Base-by-base conservation (phyloP, 2,797 vertebrate species). In the Aplochiton taeniatus region DNA sequence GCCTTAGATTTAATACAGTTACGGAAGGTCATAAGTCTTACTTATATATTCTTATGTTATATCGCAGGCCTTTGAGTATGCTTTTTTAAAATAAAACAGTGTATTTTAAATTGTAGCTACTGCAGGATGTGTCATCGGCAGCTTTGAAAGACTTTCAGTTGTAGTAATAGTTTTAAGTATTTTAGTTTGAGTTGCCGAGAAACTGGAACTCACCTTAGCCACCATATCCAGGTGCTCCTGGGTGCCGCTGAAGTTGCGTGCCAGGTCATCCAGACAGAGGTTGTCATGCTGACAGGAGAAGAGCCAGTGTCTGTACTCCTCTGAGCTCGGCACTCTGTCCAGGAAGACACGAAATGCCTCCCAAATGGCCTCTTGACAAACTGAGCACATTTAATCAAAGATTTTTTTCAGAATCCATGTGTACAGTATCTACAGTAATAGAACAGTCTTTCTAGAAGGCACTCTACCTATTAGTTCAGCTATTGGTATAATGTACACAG, bases 321-420 rank as follows among this genome's bases (percentile, higher is more conserved):
- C 88, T 11, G 93, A 90, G 77, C 93, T 93, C n/a, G 98, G 96
- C 72, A 98, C 94, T 70, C 94, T 86, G 90, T 97, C 96, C 85
- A 97, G 82, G 86, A 98, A 99, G 82, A 97, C 92, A 56, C 93
- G 91, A 73, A 96, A 97, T 0, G 96, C 96, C 88, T 98, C 96
- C 98, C 98, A 98, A 4, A 97, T 94, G 7, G 93, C 95, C 85
- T 98, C 95, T 89, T 98, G 98, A 82, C 96, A 98, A 74, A 98
- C 95, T 98, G 83, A 72, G 78, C 66, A 79, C 72, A 69, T 61
- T 58, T 16, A 76, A n/a, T 17, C 13, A 65, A 43, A 49, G 0
- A 42, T 1, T 1, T 16, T 42, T 52, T 11, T 43, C 46, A 19
- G 43, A 3, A 6, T 31, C 6, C 2, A 31, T 31, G 31, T 31